Conservation (phyloP, 1,140 invertebrate genomes). For the Frieseomelitta varia region DNA sequence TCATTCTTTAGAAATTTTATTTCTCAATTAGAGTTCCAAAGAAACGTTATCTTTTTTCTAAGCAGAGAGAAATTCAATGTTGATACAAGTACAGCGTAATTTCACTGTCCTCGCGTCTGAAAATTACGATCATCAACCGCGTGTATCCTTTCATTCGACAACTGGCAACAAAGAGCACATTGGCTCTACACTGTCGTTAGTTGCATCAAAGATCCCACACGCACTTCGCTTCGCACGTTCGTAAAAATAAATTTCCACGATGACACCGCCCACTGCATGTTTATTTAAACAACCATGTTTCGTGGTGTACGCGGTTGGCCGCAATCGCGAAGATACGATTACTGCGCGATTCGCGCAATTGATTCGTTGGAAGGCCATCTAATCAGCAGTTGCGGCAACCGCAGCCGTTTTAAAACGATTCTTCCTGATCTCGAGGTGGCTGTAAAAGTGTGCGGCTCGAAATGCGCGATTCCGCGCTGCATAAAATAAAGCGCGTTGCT, state of each 20-base stretch:
- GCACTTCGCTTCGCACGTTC: background rate
- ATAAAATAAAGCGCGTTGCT: conserved; percentile 21
- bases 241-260: conserved; percentile 25
- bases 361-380: conserved; percentile 51
- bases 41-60: too few species aligned
- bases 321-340: conserved; percentile 43
- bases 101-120: too few species aligned
- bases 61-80: too few species aligned
- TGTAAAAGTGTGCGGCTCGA: background rate
- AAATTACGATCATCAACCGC: conserved; percentile 14
- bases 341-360: conserved; percentile 44
- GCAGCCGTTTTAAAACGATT: background rate
- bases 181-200: background rate
- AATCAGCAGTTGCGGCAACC: conserved; percentile 15
- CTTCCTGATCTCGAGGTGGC: conserved; percentile 12
- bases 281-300: conserved; percentile 30
- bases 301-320: background rate
- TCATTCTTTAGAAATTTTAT: too few species aligned
- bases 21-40: too few species aligned
- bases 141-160: background rate
- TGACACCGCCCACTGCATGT: conserved; percentile 12
- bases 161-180: background rate
- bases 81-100: too few species aligned
- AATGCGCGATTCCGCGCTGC: conserved; percentile 10
- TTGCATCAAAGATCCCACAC: background rate